Evolutionary conservation across 1,140 invertebrate species (phyloP), one percentile per base, ranked within the genome.

Genomic region (Calosoma granatense): DNA sequence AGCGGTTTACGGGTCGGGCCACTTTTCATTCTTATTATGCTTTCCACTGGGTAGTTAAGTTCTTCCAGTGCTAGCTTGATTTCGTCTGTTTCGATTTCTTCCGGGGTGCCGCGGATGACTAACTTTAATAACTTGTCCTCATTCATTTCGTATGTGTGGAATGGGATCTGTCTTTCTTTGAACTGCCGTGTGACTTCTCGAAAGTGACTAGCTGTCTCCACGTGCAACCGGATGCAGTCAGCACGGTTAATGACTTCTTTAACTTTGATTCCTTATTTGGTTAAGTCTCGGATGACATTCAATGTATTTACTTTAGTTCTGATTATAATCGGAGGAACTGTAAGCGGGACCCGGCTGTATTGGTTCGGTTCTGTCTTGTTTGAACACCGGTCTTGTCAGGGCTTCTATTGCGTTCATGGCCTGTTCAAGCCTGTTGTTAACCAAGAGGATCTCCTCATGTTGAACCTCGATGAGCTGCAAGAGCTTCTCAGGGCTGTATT

Each of bases 91-190:
- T 19, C 17, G 0, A 56, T 60, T 39, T 56, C 19, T 0, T 17
- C 23, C 0, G 55, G 57, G 2, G 60, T 22, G 1, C 59, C 61
- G 3, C 59, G 22, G 1, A 63, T 60, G 11, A 57, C 59, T 6
- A 60, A 52, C 21, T 61, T 60, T 1, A 56, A 21, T 14, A 20
- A 36, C 11, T 30, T 19, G 3, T 62, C 61, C 0, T 22, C 53
- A 2, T 43, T 47, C 6, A 59, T 20, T 1, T 52, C 43, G 54
- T 60, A 60, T 1, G 4, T 56, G 20, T 30, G 26, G 26, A 6
- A 30, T 6, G 26, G 26, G 26, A 30, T 30, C 4, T 30, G 4
- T 4, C 14, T 30, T 30, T 30, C 14, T 6, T 6, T 30, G 4
- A 30, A 14, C 26, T 6, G 14, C 26, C 14, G 4, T 30, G 26